phyloP scores from a whole-genome alignment of 1,140 invertebrate genomes.

The Pteromalus puparum region DNA sequence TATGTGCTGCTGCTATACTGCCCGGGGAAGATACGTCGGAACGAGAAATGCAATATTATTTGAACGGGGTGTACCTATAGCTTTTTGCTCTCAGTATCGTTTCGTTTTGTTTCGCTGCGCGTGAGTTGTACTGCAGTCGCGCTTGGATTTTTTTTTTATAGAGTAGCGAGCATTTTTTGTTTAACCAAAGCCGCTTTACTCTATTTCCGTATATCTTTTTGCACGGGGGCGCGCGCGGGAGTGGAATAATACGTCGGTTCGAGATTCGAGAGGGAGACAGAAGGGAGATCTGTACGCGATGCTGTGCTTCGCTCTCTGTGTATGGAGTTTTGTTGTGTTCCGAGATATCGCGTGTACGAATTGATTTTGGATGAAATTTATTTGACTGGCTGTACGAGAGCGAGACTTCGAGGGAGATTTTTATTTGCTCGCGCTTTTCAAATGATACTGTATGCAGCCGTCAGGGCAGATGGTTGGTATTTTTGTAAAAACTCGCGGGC shows the following conservation, averaged over 20 bases:
- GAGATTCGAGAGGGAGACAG: background rate
- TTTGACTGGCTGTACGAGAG: background rate
- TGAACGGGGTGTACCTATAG: slow-evolving; percentile 7
- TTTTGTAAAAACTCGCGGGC: too few relatives aligned
- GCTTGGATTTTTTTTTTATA: background rate
- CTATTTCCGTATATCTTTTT: slow-evolving; percentile 15
- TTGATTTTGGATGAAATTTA: slow-evolving; percentile 44
- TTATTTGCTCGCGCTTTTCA: background rate
- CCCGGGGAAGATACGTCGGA: slow-evolving; percentile 49
- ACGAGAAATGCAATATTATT: slow-evolving; percentile 40
- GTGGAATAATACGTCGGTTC: slow-evolving; percentile 19
- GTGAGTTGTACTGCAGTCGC: background rate
- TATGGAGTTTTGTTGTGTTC: slow-evolving; percentile 7
- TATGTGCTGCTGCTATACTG: slow-evolving; percentile 24
- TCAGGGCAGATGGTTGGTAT: too few relatives aligned
- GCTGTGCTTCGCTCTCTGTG: too few relatives aligned
- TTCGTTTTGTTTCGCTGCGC: slow-evolving; percentile 18
- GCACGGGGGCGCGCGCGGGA: background rate
- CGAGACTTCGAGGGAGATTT: background rate
- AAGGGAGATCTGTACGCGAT: background rate
- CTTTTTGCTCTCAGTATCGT: background rate
- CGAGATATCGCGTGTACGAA: slow-evolving; percentile 10
- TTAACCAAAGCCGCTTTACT: slow-evolving; percentile 37
- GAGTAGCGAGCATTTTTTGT: background rate
- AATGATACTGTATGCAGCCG: background rate